Evolutionary conservation across 2,113 vertebrate species (phyloP).

Genomic region (Catharus bicknelli): DNA sequence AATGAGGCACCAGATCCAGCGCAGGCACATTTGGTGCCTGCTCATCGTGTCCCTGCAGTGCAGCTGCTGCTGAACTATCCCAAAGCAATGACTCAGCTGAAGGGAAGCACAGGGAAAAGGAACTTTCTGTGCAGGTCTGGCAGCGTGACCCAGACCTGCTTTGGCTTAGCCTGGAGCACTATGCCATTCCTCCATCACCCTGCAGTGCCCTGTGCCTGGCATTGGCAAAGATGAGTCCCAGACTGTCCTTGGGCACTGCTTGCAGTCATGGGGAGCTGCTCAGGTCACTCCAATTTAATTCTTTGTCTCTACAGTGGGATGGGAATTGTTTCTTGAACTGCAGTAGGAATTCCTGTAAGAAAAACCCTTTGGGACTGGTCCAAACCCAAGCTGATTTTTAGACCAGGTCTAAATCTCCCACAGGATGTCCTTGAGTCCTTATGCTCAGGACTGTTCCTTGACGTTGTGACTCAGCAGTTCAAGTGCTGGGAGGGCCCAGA

Average conservation of each 20-base stretch:
- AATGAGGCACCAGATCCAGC: not conserved
- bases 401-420: not conserved
- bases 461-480: accelerated
- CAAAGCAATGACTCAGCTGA: not conserved
- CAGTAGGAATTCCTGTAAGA: not conserved
- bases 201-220: not conserved
- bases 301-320: not conserved
- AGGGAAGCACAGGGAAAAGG: not conserved
- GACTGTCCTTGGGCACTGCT: not conserved
- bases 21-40: not conserved
- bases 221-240: not conserved
- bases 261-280: not conserved
- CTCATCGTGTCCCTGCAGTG: not conserved
- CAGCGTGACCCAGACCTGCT: not conserved
- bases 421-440: not conserved
- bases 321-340: not conserved
- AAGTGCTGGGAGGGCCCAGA: not conserved
- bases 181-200: not conserved
- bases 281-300: not conserved
- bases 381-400: not conserved
- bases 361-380: not conserved
- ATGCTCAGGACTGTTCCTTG: not conserved
- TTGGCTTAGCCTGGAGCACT: not conserved
- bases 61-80: not conserved
- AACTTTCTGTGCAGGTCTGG: not conserved